Percentiles rank a stretch among this genome's conserved stretches.
Conservation (phyloP, 2,113 vertebrate genomes). For the Rhinoptilus africanus region DNA sequence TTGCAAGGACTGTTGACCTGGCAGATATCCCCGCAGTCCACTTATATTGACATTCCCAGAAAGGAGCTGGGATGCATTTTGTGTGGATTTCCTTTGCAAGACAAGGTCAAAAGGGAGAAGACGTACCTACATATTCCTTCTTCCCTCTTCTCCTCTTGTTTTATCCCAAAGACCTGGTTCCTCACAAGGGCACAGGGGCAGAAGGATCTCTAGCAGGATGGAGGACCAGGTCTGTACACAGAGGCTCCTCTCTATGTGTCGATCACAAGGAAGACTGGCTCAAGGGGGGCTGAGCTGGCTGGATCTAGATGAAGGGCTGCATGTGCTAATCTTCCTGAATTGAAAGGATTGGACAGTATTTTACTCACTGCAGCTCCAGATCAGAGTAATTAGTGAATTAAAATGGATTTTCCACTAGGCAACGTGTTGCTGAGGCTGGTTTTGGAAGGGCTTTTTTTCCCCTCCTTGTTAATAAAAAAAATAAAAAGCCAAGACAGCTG, state of each 20-base stretch:
- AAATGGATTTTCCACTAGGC: constrained; percentile 38
- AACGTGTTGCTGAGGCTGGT: neutral
- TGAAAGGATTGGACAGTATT: neutral
- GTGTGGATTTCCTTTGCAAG: neutral
- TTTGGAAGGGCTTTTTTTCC: constrained; percentile 32
- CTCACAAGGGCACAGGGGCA: neutral
- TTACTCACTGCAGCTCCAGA: neutral
- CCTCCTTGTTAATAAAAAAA: constrained; percentile 34
- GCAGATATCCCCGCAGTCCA: neutral
- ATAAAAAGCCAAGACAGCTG: constrained; percentile 54
- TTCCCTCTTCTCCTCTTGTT: neutral
- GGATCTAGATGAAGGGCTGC: neutral
- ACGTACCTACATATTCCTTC: neutral
- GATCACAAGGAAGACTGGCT: neutral
- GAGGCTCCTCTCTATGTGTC: neutral
- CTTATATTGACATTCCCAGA: neutral
- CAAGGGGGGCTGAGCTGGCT: neutral
- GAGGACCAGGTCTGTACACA: neutral
- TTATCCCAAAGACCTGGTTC: neutral
- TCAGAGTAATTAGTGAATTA: constrained; percentile 29
- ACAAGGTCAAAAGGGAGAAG: neutral
- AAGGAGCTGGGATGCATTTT: neutral
- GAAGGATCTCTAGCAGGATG: neutral
- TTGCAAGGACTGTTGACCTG: neutral
- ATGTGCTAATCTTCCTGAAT: neutral